Conservation (phyloP, 2,113 vertebrate species). For the Sceloporus tristichus region DNA sequence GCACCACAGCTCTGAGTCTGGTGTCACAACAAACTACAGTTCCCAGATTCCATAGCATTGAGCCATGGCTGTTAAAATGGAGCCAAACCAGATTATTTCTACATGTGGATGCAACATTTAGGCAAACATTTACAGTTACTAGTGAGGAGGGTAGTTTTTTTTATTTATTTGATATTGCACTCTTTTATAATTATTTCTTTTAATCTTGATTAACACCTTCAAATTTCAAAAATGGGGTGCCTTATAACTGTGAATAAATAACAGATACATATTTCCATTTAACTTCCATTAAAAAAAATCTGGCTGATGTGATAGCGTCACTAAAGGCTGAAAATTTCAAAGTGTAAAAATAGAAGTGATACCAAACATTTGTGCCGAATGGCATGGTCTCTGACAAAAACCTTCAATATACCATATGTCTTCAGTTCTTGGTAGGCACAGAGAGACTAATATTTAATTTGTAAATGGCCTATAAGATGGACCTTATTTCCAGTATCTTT, state of each 20-base stretch:
- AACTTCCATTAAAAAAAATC: not conserved
- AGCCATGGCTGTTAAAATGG: no score
- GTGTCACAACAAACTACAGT: no score
- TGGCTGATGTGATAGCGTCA: not conserved
- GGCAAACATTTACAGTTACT: not conserved
- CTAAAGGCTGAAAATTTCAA: not conserved
- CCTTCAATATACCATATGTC: not conserved
- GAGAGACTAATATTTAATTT: not conserved
- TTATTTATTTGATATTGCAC: not conserved
- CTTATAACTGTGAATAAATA: not conserved
- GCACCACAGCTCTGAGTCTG: no score
- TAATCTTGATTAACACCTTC: not conserved
- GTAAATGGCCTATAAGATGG: not conserved
- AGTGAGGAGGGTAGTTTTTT: not conserved
- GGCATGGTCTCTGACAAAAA: not conserved
- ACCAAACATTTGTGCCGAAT: not conserved
- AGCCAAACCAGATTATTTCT: no score
- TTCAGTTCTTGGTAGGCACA: not conserved
- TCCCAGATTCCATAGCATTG: no score
- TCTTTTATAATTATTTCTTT: not conserved
- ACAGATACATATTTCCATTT: not conserved
- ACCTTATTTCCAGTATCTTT: conserved; percentile 5
- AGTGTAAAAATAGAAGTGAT: not conserved
- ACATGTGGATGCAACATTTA: not conserved
- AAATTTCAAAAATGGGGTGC: not conserved